A percentile compares a stretch with the other conserved stretches of the same genome.
phyloP scores from a whole-genome alignment of 92 coral and sea anemone genomes.

The Parazoanthus swiftii region DNA sequence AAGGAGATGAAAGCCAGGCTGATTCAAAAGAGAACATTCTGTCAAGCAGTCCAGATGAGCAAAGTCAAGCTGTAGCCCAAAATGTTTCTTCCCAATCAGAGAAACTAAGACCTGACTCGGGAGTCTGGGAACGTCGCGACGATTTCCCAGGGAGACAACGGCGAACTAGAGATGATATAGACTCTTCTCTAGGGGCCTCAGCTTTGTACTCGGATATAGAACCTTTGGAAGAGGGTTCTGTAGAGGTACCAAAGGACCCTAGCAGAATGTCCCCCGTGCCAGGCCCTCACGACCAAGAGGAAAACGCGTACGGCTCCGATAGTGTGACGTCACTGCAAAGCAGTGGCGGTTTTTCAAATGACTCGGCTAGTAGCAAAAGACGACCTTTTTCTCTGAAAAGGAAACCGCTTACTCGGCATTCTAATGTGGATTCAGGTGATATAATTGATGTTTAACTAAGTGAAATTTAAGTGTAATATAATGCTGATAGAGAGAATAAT shows the following conservation, averaged over 20 bases:
- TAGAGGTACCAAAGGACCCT: not conserved
- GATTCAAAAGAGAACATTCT: slow-evolving; percentile 62
- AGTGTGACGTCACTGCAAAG: slow-evolving; percentile 34
- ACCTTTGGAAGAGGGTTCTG: not conserved
- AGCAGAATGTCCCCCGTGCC: not conserved
- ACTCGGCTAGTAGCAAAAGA: slow-evolving; percentile 17
- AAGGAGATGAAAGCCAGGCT: slow-evolving; percentile 76
- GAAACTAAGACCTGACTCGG: not conserved
- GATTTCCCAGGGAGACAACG: slow-evolving; percentile 6
- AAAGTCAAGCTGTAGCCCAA: not conserved
- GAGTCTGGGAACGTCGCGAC: not conserved
- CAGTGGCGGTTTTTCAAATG: slow-evolving; percentile 27
- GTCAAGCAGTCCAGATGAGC: slow-evolving; percentile 23
- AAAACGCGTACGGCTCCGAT: not conserved
- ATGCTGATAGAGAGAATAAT: not conserved
- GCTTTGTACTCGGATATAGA: not conserved
- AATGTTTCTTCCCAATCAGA: slow-evolving; percentile 1
- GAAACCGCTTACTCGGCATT: slow-evolving; percentile 29
- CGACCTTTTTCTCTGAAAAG: slow-evolving; percentile 32
- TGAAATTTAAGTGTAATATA: not conserved
- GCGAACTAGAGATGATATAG: not conserved
- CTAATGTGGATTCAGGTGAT: slow-evolving; percentile 42
- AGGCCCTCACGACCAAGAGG: not conserved
- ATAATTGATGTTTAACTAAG: slow-evolving; percentile 11
- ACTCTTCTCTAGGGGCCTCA: not conserved